Percentiles rank a stretch among this genome's conserved stretches.
phyloP scores from a whole-genome alignment of 2,797 vertebrate genomes.

The Botia kubotai region DNA sequence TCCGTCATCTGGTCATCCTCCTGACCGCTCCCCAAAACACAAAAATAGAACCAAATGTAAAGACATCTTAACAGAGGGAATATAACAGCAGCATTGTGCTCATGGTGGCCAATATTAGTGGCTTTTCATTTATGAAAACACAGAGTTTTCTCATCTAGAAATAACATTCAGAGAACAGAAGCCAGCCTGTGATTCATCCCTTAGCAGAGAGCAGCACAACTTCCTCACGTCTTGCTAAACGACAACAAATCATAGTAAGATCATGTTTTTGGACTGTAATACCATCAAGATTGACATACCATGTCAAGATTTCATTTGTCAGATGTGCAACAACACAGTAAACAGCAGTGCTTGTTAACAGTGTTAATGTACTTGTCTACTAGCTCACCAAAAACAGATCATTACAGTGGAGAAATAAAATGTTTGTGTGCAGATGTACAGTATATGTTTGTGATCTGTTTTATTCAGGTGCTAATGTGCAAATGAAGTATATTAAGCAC shows the following conservation, averaged over 20 bases:
- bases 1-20: constrained; percentile 7
- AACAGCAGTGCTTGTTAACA: no score
- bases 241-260: no score
- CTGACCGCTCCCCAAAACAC: constrained; percentile 36
- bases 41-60: constrained; percentile 35
- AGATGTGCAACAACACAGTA: neutral
- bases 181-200: neutral
- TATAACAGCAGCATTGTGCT: constrained; percentile 29
- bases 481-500: neutral
- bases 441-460: no score
- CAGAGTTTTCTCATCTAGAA: no score
- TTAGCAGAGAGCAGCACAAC: neutral
- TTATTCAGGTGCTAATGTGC: no score
- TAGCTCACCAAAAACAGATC: neutral
- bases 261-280: neutral
- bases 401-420: neutral
- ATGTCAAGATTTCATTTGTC: neutral
- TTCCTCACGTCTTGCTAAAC: no score
- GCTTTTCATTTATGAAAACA: neutral
- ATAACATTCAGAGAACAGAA: neutral
- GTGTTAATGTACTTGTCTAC: neutral
- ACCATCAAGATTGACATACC: no score
- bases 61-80: constrained; percentile 29
- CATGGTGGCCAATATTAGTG: neutral
- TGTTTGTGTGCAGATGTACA: no score